These are phyloP conservation scores for Pocota personata DNA, from an alignment of 2,888 invertebrate genomes.

Conservation along the genomic window DNA sequence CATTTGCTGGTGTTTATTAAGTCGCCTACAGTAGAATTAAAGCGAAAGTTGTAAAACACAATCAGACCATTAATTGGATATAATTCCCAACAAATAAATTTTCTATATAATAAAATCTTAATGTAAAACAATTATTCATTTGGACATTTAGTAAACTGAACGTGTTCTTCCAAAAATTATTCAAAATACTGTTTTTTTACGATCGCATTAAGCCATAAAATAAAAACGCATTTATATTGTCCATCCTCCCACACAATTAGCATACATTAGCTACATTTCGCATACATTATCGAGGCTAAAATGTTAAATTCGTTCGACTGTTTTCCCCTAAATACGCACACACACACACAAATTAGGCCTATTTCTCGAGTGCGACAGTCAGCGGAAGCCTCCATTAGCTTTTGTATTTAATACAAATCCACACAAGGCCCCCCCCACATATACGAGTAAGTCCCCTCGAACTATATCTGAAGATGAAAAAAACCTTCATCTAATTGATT, in stretches of 20 bases:
- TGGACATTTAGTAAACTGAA: slow-evolving; percentile 1
- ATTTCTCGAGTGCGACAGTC: background rate
- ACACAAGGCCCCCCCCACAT: background rate
- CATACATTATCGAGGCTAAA: slow-evolving; percentile 44
- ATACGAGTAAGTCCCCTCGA: background rate
- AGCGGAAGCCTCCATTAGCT: slow-evolving; percentile 18
- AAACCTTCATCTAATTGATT: slow-evolving; percentile 43
- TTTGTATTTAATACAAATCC: background rate
- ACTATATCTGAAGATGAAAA: slow-evolving; percentile 18
- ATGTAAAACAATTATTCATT: slow-evolving; percentile 9
- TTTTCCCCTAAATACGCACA: background rate
- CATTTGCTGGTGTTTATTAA: background rate
- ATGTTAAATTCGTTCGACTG: background rate
- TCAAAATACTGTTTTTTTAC: slow-evolving; percentile 4
- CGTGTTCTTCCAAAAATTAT: background rate
- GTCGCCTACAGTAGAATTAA: background rate
- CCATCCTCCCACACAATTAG: slow-evolving; percentile 49
- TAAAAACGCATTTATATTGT: slow-evolving; percentile 5
- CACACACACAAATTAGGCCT: background rate
- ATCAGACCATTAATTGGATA: background rate
- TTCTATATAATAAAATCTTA: background rate
- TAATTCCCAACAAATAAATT: background rate
- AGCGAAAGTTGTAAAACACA: background rate
- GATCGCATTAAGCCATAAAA: slow-evolving; percentile 35
- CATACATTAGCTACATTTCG: slow-evolving; percentile 34